phyloP scores from a whole-genome alignment of 2,113 vertebrate species.

The Ahaetulla prasina region DNA sequence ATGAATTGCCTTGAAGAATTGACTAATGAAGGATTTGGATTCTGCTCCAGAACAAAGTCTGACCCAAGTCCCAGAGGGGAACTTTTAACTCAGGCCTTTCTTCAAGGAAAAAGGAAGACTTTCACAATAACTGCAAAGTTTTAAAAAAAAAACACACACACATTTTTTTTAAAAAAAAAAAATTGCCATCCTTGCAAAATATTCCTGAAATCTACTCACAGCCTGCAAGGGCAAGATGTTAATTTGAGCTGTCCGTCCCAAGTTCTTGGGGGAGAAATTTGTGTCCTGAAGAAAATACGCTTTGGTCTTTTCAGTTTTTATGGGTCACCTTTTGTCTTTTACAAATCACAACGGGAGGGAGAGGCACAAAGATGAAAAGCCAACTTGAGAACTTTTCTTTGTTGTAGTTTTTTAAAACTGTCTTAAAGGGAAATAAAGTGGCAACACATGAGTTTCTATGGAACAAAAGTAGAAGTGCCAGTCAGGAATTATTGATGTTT shows the following conservation, averaged over 20 bases:
- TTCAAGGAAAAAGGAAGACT: conserved; percentile 76
- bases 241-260: conserved; percentile 73
- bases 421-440: conserved; percentile 70
- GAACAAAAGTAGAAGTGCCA: conserved; percentile 80
- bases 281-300: conserved; percentile 71
- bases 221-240: conserved; percentile 73
- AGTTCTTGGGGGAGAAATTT: conserved; percentile 83
- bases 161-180: conserved; percentile 7
- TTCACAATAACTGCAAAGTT: conserved; percentile 78
- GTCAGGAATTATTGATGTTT: conserved; percentile 59
- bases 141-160: conserved; percentile 61
- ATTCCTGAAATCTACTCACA: conserved; percentile 63
- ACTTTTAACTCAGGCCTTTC: conserved; percentile 98
- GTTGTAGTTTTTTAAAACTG: conserved; percentile 51
- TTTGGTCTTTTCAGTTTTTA: conserved; percentile 67
- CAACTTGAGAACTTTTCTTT: conserved; percentile 72
- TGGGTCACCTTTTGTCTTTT: conserved; percentile 77
- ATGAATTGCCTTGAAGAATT: conserved; percentile 89
- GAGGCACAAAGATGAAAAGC: conserved; percentile 73
- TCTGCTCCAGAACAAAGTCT: conserved; percentile 80
- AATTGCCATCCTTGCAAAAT: conserved; percentile 69
- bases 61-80: conserved; percentile 85
- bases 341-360: conserved; percentile 71
- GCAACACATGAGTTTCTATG: conserved; percentile 72
- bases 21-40: conserved; percentile 78